phyloP scores from a whole-genome alignment of 2,888 invertebrate species.

The Polietes domitor region DNA sequence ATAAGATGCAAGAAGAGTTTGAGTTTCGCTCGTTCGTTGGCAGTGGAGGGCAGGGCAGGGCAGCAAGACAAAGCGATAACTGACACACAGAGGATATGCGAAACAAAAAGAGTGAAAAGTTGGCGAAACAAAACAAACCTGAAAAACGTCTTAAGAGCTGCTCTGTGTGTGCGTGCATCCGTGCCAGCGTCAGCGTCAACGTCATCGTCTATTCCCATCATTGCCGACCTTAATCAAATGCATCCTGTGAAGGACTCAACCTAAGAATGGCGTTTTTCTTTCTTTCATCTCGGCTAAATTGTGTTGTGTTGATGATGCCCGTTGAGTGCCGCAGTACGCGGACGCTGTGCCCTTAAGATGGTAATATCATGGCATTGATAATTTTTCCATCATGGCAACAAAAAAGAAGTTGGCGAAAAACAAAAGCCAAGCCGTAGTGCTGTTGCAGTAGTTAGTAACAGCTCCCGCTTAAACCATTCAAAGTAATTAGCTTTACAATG shows the following conservation, averaged over 20 bases:
- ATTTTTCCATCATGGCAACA: neutral
- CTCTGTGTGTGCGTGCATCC: neutral
- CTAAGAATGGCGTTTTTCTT: neutral
- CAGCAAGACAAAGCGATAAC: constrained; percentile 10
- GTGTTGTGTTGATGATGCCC: neutral
- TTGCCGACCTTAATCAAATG: constrained; percentile 52
- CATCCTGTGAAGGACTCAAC: constrained; percentile 16
- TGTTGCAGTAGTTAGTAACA: constrained; percentile 14
- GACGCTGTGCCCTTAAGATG: constrained; percentile 41
- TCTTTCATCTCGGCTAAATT: neutral
- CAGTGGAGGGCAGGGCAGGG: neutral
- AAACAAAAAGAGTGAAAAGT: constrained; percentile 5
- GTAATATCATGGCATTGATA: constrained; percentile 41
- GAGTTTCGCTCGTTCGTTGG: no score
- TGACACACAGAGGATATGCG: constrained; percentile 17
- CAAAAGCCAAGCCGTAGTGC: neutral
- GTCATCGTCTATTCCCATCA: neutral
- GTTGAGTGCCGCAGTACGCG: neutral
- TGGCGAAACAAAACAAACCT: neutral
- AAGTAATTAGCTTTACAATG: constrained; percentile 52
- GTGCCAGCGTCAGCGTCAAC: no score
- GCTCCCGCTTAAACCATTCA: constrained; percentile 32
- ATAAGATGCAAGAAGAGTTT: constrained; percentile 40
- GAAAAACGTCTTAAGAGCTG: neutral
- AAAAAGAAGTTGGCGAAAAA: neutral